Evolutionary conservation across 92 coral and sea anemone genomes (phyloP).

Genomic region (Palythoa heliodiscus): DNA sequence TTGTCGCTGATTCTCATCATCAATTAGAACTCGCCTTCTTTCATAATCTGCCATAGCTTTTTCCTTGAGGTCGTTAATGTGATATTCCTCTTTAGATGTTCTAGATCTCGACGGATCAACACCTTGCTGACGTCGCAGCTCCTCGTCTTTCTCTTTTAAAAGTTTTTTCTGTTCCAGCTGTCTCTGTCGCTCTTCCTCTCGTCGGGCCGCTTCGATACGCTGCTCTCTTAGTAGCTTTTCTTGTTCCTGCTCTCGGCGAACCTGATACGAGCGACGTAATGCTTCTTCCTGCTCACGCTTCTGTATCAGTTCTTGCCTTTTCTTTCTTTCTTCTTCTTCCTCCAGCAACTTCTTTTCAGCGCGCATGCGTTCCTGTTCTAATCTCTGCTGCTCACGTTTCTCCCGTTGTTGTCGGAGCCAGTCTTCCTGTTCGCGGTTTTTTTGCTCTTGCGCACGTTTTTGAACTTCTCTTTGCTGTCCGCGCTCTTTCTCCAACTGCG

Average conservation of each 20-base stretch:
- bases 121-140: constrained; percentile 77
- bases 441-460: constrained; percentile 62
- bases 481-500: constrained; percentile 74
- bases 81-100: constrained; percentile 57
- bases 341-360: constrained; percentile 70
- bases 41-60: constrained; percentile 87
- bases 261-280: constrained; percentile 58
- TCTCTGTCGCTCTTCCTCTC: constrained; percentile 63
- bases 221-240: constrained; percentile 68
- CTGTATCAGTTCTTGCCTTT: constrained; percentile 66
- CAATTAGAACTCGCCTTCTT: constrained; percentile 75
- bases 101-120: constrained; percentile 69
- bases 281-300: constrained; percentile 80
- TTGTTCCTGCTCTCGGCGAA: constrained; percentile 52
- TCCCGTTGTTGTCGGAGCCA: constrained; percentile 73
- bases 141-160: constrained; percentile 86
- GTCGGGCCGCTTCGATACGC: constrained; percentile 60
- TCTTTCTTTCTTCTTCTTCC: constrained; percentile 70
- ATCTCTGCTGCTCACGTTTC: constrained; percentile 67
- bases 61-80: constrained; percentile 78
- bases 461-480: constrained; percentile 72
- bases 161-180: constrained; percentile 76
- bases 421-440: constrained; percentile 67
- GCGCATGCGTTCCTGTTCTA: constrained; percentile 65
- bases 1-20: constrained; percentile 75